Base-by-base conservation (phyloP, 2,113 vertebrate genomes). In the Malurus melanocephalus region DNA sequence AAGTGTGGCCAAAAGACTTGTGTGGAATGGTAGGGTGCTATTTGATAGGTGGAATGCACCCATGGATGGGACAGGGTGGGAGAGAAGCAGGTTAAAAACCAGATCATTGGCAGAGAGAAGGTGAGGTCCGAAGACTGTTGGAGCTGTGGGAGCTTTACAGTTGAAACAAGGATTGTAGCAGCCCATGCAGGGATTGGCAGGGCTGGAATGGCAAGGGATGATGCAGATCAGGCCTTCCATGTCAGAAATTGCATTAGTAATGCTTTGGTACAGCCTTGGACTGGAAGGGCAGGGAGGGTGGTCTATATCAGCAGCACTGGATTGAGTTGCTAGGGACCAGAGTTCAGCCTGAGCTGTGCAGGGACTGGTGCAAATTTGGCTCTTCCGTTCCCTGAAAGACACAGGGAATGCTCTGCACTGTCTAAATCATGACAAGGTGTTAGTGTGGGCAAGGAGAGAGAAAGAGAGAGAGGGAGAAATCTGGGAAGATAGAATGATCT, bases 361-460 rank as follows among this genome's bases (percentile, higher is more conserved):
- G 49, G 43, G 10, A 60, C 24, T 40, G 42, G 33, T 87, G 42
- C 75, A 79, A 81, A 88, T 73, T 69, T 66, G 55, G 30, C 30
- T 66, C 28, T 79, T 89, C 71, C 80, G 17, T 76, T 93, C 38
- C 30, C 56, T 84, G 77, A 61, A 84, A 64, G 61, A 65, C 42
- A 24, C 45, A 28, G 38, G n/a, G 53, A 88, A 52, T 79, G 80
- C 48, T 83, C 90, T 80, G 51, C 48, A 32, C 40, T 79, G 72
- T 66, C 77, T 80, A 88, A 80, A 77, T 91, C 80, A 30, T 66
- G 61, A 71, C 77, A 82, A 59, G 73, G 81, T 94, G 76, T 94
- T 91, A 91, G 52, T 93, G 81, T 90, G 75, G 85, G 84, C 87
- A 90, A 93, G 61, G 59, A 69, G 43, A 57, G 52, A 57, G 64